A percentile compares a stretch with the other conserved stretches of the same genome.
phyloP scores from a whole-genome alignment of 1,140 invertebrate species.

The Asobara japonica region DNA sequence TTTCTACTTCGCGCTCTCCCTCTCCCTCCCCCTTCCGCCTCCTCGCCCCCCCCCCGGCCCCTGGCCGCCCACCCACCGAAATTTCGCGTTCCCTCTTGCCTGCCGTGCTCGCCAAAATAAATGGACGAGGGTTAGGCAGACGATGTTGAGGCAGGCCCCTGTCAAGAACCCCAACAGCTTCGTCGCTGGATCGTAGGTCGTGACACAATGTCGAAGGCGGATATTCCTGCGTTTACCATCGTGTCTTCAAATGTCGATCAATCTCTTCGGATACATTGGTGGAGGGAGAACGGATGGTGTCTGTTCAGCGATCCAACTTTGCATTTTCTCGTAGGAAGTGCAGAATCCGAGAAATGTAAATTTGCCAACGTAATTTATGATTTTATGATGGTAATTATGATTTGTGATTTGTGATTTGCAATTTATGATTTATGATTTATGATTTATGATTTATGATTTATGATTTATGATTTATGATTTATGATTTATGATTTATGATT shows the following conservation, averaged over 20 bases:
- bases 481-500: too few relatives aligned
- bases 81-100: not conserved
- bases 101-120: not conserved
- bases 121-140: conserved; percentile 26
- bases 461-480: too few relatives aligned
- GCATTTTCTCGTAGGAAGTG: too few relatives aligned
- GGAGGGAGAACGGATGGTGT: not conserved
- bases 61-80: not conserved
- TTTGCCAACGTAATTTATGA: too few relatives aligned
- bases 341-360: too few relatives aligned
- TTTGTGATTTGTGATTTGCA: too few relatives aligned
- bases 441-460: too few relatives aligned
- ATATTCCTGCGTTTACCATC: not conserved
- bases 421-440: too few relatives aligned
- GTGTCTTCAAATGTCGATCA: not conserved
- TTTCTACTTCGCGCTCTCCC: conserved; percentile 27
- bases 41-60: too few relatives aligned
- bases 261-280: not conserved
- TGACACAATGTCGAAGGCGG: conserved; percentile 2
- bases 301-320: too few relatives aligned
- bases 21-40: too few relatives aligned
- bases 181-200: conserved; percentile 7
- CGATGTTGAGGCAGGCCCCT: conserved; percentile 15
- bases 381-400: too few relatives aligned
- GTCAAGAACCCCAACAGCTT: not conserved